Percentiles rank a stretch among this genome's conserved stretches.
phyloP scores from a whole-genome alignment of 2,888 invertebrate species.

The Diachrysia chrysitis region DNA sequence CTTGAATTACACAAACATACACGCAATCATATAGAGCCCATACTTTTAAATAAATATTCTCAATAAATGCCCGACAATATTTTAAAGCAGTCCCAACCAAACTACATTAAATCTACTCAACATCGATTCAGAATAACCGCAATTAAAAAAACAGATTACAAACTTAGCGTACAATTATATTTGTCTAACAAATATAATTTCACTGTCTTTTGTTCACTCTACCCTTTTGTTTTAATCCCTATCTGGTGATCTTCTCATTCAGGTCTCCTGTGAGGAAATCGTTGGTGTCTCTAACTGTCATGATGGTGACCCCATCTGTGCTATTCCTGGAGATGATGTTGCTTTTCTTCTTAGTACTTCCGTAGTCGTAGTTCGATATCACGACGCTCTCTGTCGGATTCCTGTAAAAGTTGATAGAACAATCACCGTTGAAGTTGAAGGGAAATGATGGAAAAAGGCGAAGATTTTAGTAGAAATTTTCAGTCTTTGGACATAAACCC shows the following conservation, averaged over 20 bases:
- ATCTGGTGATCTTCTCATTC: slow-evolving; percentile 80
- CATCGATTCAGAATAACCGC: background rate
- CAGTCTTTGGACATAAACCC: too few species aligned
- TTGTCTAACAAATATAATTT: slow-evolving; percentile 20
- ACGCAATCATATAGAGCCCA: background rate
- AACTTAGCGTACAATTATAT: background rate
- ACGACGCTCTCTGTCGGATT: slow-evolving; percentile 87
- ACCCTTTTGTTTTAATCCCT: slow-evolving; percentile 50
- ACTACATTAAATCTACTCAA: background rate
- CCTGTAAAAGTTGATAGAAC: slow-evolving; percentile 79
- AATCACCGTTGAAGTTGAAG: slow-evolving; percentile 68
- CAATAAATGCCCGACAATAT: background rate
- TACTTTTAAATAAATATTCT: background rate
- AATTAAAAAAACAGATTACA: slow-evolving; percentile 2
- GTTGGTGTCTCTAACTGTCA: slow-evolving; percentile 79
- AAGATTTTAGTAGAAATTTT: too few species aligned
- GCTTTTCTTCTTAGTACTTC: slow-evolving; percentile 85
- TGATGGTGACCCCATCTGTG: slow-evolving; percentile 82
- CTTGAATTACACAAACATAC: too few species aligned
- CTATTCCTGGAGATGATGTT: slow-evolving; percentile 82
- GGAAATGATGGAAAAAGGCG: too few species aligned
- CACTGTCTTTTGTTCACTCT: slow-evolving; percentile 42
- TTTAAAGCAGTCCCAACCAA: background rate
- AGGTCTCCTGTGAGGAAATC: slow-evolving; percentile 77
- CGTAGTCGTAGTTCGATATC: slow-evolving; percentile 86